phyloP scores from a whole-genome alignment of 2,797 vertebrate genomes.

The Austrolebias charrua region DNA sequence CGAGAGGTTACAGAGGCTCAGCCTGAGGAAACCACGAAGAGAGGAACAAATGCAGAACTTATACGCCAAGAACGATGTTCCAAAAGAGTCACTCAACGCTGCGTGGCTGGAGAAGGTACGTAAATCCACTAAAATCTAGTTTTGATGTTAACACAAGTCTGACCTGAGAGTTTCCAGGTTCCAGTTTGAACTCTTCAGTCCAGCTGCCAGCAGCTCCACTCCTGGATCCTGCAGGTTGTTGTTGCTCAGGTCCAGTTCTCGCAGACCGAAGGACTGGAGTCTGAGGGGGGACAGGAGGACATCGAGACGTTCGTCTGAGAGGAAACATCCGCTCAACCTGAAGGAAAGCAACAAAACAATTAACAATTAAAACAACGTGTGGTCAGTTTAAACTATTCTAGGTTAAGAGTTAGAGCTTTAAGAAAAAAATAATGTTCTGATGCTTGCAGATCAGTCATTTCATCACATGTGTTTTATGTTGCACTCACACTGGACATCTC shows the following conservation, averaged over 20 bases:
- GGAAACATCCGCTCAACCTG: conserved; percentile 5
- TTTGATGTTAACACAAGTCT: not conserved
- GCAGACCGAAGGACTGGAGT: not conserved
- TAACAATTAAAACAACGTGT: no score
- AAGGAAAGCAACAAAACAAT: conserved; percentile 1
- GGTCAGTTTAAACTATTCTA: no score
- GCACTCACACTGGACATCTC: no score
- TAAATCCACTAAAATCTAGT: not conserved
- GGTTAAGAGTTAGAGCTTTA: no score
- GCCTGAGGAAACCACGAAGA: not conserved
- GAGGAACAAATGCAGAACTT: not conserved
- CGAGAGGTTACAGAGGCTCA: conserved; percentile 12
- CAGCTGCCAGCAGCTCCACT: not conserved
- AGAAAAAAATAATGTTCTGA: no score
- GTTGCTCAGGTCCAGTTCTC: conserved; percentile 19
- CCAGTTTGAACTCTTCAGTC: conserved; percentile 1
- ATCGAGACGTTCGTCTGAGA: not conserved
- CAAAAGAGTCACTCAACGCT: not conserved
- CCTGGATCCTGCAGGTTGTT: conserved; percentile 4
- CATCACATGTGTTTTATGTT: not conserved
- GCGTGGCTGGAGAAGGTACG: not conserved
- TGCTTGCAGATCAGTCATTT: not conserved
- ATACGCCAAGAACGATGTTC: not conserved
- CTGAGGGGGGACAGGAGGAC: not conserved
- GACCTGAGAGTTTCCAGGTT: conserved; percentile 18